Conservation (phyloP, 2,888 invertebrate species). For the Anthophora plumipes region DNA sequence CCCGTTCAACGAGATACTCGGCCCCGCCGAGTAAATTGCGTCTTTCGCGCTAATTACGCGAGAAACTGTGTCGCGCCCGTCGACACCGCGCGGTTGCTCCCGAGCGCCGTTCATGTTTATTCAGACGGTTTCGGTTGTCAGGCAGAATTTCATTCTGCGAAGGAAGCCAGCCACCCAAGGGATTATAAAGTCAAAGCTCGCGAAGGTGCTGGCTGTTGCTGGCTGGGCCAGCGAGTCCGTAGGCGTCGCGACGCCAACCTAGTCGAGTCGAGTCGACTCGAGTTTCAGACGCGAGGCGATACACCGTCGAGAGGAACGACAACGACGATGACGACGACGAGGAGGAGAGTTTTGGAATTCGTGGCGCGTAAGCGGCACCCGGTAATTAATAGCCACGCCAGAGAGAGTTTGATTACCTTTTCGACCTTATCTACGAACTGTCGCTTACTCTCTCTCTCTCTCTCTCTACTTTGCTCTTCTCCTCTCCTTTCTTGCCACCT, state of each 20-base stretch:
- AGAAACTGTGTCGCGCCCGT: constrained; percentile 44
- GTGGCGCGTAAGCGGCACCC: constrained; percentile 70
- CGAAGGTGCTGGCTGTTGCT: constrained; percentile 10
- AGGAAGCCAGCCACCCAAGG: constrained; percentile 16
- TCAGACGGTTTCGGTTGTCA: constrained; percentile 62
- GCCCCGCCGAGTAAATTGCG: constrained; percentile 39
- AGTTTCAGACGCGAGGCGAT: constrained; percentile 57
- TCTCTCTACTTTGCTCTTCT: not conserved
- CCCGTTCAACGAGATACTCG: constrained; percentile 5
- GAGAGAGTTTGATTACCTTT: constrained; percentile 80
- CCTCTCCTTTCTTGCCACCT: not conserved
- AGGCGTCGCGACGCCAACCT: constrained; percentile 52
- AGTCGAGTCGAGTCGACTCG: too few species aligned
- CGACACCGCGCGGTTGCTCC: not conserved
- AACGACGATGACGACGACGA: constrained; percentile 7
- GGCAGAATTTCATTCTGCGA: constrained; percentile 47
- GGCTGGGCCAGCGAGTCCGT: constrained; percentile 3
- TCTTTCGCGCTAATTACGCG: constrained; percentile 59
- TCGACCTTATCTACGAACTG: constrained; percentile 66
- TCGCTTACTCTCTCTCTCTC: constrained; percentile 7
- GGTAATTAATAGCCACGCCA: constrained; percentile 79
- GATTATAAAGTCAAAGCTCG: constrained; percentile 70
- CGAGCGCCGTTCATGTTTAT: constrained; percentile 52
- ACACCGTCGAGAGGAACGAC: not conserved
- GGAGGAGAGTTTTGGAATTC: constrained; percentile 71